Percentiles rank a stretch among this genome's conserved stretches.
Evolutionary conservation across 1,140 invertebrate species (phyloP).

Genomic region (Neocloeon triangulifer): DNA sequence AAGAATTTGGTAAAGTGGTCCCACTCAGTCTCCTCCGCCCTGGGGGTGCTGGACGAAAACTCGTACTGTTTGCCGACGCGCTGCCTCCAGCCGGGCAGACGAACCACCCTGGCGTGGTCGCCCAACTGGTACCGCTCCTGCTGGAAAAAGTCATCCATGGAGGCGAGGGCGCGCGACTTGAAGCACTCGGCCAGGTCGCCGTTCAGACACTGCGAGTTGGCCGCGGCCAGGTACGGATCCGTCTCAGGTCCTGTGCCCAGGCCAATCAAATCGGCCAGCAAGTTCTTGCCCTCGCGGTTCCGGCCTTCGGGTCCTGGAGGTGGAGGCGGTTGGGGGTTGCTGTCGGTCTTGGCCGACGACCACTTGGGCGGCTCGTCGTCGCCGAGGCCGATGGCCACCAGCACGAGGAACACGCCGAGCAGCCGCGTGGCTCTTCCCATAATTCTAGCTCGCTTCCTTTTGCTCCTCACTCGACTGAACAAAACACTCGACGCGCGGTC

Average conservation of each 20-base stretch:
- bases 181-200: conserved; percentile 60
- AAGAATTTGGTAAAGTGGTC: conserved; percentile 51
- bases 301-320: background rate
- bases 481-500: no score
- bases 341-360: background rate
- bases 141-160: conserved; percentile 49
- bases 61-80: conserved; percentile 16
- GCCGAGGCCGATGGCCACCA: background rate
- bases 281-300: conserved; percentile 23
- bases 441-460: no score
- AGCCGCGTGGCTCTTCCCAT: background rate
- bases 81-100: background rate
- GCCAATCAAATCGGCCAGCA: conserved; percentile 44
- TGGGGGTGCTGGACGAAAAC: conserved; percentile 7
- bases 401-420: background rate
- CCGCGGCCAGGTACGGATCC: conserved; percentile 47
- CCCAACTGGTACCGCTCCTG: background rate
- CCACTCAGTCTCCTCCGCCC: conserved; percentile 49
- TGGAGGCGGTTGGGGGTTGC: background rate
- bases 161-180: conserved; percentile 44
- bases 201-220: conserved; percentile 41
- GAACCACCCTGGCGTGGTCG: no score
- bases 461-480: no score
- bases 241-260: conserved; percentile 39
- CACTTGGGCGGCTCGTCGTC: background rate